These are phyloP conservation scores for Megaustenia siamemsis DNA, from an alignment of 2,888 invertebrate genomes.

Conservation along the genomic window DNA sequence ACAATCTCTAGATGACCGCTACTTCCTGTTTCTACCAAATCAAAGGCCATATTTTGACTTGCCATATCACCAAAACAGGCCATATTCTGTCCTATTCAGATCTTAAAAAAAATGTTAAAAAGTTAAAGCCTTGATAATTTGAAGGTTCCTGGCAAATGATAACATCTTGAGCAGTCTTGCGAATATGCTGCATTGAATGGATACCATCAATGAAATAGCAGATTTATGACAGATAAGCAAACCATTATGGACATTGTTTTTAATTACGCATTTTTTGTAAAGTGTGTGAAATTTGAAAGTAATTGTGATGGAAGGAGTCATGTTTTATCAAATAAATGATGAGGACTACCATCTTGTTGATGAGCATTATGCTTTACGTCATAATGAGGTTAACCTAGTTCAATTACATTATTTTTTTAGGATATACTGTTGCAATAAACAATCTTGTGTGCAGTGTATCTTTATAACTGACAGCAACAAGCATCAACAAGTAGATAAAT, in stretches of 20 bases:
- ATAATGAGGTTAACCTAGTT: too few species aligned
- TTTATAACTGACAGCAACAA: too few species aligned
- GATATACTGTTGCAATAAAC: too few species aligned
- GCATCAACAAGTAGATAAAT: too few species aligned
- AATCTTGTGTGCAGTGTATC: too few species aligned
- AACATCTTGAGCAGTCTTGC: not conserved
- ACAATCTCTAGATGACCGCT: conserved; percentile 62
- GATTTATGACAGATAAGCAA: not conserved
- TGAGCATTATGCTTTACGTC: too few species aligned
- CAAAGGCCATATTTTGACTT: conserved; percentile 46
- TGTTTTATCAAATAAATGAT: too few species aligned
- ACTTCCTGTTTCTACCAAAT: conserved; percentile 65
- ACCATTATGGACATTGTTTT: not conserved
- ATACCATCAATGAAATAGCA: not conserved
- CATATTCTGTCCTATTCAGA: conserved; percentile 7
- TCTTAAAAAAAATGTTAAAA: not conserved
- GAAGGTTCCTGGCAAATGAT: not conserved
- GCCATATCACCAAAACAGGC: conserved; percentile 11
- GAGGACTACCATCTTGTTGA: too few species aligned
- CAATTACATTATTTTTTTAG: too few species aligned
- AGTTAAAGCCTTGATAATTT: not conserved
- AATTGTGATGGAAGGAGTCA: too few species aligned
- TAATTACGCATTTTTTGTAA: not conserved
- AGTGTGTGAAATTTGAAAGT: too few species aligned
- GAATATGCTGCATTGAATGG: not conserved